Conservation (phyloP, 2,888 invertebrate genomes). For the Hetaerina titia region DNA sequence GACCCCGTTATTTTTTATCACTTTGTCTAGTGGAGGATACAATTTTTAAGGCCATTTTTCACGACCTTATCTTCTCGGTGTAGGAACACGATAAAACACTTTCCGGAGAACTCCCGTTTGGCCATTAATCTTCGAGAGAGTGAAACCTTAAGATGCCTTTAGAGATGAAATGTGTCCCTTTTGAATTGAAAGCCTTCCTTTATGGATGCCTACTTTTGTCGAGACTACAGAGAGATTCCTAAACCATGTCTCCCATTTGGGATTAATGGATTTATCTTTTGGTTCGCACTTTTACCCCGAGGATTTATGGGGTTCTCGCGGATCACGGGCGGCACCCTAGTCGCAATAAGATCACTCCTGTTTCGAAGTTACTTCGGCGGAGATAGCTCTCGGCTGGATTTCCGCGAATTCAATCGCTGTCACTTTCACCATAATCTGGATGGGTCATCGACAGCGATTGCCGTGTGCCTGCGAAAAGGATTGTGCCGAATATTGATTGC, state of each 20-base stretch:
- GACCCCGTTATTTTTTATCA: neutral
- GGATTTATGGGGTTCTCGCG: too few species aligned
- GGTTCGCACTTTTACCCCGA: too few species aligned
- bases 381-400: too few species aligned
- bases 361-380: too few species aligned
- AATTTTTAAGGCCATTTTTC: neutral
- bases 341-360: too few species aligned
- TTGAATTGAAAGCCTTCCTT: neutral
- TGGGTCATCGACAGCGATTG: too few species aligned
- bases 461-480: too few species aligned
- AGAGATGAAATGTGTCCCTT: neutral
- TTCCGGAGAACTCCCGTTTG: neutral
- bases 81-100: conserved; percentile 8
- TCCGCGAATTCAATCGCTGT: too few species aligned
- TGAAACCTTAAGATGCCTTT: neutral
- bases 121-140: neutral
- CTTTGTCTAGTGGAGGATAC: neutral
- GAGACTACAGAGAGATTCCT: neutral
- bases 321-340: too few species aligned
- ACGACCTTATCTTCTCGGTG: neutral
- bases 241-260: neutral
- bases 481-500: too few species aligned
- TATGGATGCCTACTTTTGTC: neutral
- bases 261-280: neutral
- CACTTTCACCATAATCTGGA: too few species aligned